Percentiles rank a stretch among this genome's conserved stretches.
Evolutionary conservation across 2,797 vertebrate genomes (phyloP).

Genomic region (Neopelma chrysocephalum): DNA sequence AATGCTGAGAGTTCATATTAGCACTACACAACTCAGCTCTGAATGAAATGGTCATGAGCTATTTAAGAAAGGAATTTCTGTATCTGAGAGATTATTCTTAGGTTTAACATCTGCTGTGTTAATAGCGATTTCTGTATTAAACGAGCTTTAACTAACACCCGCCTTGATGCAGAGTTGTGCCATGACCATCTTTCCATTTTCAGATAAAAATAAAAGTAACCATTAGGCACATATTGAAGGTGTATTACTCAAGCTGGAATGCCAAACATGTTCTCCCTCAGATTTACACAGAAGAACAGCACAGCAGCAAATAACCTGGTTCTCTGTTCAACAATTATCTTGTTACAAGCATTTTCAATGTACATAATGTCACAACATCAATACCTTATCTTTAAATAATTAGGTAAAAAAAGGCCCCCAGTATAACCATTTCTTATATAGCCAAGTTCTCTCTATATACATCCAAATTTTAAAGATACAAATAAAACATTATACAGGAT

Average conservation of each 20-base stretch:
- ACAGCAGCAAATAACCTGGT: conserved; percentile 74
- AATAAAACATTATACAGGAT: conserved; percentile 81
- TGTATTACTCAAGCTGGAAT: conserved; percentile 66
- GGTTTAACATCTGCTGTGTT: background rate
- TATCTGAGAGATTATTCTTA: background rate
- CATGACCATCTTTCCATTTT: background rate
- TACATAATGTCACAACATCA: conserved; percentile 74
- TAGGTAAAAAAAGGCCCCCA: conserved; percentile 76
- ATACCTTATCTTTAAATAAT: conserved; percentile 77
- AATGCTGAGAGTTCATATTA: background rate
- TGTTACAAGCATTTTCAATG: conserved; percentile 69
- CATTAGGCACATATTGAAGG: conserved; percentile 66
- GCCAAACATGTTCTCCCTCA: conserved; percentile 59
- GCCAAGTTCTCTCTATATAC: conserved; percentile 78
- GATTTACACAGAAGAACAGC: conserved; percentile 73
- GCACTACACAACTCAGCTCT: background rate
- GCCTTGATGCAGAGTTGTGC: conserved; percentile 43
- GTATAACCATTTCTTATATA: conserved; percentile 74
- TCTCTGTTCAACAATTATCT: conserved; percentile 69
- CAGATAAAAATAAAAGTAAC: conserved; percentile 46
- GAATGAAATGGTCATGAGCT: background rate
- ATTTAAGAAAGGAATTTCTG: background rate
- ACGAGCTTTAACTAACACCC: background rate
- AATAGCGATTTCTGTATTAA: background rate
- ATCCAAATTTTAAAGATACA: conserved; percentile 80